Evolutionary conservation across 1,140 invertebrate species (phyloP).

Genomic region (Zaprionus lachaisei): DNA sequence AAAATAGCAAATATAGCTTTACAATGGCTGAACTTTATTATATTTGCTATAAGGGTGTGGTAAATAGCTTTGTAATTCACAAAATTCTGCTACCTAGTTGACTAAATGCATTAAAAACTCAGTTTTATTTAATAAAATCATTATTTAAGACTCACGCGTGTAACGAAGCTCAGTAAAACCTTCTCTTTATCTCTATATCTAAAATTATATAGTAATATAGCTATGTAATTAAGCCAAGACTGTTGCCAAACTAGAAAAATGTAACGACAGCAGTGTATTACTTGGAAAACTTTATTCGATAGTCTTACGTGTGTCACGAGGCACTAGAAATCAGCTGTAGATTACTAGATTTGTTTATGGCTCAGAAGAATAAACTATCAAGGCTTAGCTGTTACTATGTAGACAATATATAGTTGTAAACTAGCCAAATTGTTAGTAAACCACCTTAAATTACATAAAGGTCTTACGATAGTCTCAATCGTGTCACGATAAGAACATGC

Average conservation of each 20-base stretch:
- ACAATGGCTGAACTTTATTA: not conserved
- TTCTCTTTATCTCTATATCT: not conserved
- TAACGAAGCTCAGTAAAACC: too few relatives aligned
- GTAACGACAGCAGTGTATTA: too few relatives aligned
- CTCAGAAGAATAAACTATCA: not conserved
- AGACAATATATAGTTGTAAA: not conserved
- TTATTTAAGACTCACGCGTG: too few relatives aligned
- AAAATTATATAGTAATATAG: not conserved
- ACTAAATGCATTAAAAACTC: too few relatives aligned
- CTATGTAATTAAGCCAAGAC: too few relatives aligned
- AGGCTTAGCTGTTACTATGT: not conserved
- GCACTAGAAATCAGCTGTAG: not conserved
- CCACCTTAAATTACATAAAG: not conserved
- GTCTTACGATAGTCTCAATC: not conserved
- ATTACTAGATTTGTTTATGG: not conserved
- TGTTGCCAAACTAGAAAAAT: too few relatives aligned
- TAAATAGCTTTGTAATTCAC: too few relatives aligned
- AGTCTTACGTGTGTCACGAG: not conserved
- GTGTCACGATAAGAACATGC: not conserved
- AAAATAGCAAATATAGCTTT: not conserved
- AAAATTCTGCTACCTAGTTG: too few relatives aligned
- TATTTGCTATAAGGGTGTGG: too few relatives aligned
- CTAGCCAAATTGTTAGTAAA: not conserved
- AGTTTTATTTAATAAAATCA: fast-evolving
- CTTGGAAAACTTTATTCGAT: not conserved